These are phyloP conservation scores for Aplidium turbinatum DNA, from an alignment of 23 tunicate species.

Conservation along the genomic window DNA sequence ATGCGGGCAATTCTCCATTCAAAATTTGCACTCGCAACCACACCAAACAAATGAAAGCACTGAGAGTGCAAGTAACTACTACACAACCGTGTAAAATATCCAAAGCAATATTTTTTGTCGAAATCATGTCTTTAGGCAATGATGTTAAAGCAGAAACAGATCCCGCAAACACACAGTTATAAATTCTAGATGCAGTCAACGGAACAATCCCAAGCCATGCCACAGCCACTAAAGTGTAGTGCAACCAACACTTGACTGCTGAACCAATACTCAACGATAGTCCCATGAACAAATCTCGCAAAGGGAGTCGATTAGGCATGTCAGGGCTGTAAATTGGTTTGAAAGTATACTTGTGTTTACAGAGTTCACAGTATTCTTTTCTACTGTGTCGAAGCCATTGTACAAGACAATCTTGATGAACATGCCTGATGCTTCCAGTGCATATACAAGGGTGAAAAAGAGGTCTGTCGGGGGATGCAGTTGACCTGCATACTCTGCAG, in stretches of 20 bases:
- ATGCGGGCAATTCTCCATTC: slow-evolving; percentile 77
- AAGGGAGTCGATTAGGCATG: slow-evolving; percentile 72
- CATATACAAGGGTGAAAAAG: slow-evolving; percentile 91
- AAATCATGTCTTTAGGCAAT: slow-evolving; percentile 70
- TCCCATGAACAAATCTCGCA: slow-evolving; percentile 61
- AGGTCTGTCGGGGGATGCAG: slow-evolving; percentile 56
- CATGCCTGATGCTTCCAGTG: slow-evolving; percentile 85
- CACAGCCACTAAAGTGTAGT: slow-evolving; percentile 85
- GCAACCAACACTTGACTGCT: slow-evolving; percentile 86
- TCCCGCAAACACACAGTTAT: slow-evolving; percentile 69
- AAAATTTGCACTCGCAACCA: slow-evolving; percentile 81
- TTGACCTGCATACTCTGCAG: slow-evolving; percentile 82
- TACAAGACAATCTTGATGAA: slow-evolving; percentile 75
- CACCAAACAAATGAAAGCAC: slow-evolving; percentile 62
- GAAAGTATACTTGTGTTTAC: slow-evolving; percentile 82
- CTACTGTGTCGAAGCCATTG: slow-evolving; percentile 76
- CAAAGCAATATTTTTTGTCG: slow-evolving; percentile 48
- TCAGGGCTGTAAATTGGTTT: slow-evolving; percentile 92
- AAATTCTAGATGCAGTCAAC: slow-evolving; percentile 63
- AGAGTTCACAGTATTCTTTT: slow-evolving; percentile 88
- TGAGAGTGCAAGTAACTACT: slow-evolving; percentile 75
- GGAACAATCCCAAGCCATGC: slow-evolving; percentile 95
- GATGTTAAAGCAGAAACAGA: slow-evolving; percentile 48
- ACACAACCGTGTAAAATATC: slow-evolving; percentile 72
- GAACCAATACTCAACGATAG: slow-evolving; percentile 54